Evolutionary conservation across 2,888 invertebrate species (phyloP), one percentile per base, ranked within the genome.

Genomic region (Emmelina monodactyla): DNA sequence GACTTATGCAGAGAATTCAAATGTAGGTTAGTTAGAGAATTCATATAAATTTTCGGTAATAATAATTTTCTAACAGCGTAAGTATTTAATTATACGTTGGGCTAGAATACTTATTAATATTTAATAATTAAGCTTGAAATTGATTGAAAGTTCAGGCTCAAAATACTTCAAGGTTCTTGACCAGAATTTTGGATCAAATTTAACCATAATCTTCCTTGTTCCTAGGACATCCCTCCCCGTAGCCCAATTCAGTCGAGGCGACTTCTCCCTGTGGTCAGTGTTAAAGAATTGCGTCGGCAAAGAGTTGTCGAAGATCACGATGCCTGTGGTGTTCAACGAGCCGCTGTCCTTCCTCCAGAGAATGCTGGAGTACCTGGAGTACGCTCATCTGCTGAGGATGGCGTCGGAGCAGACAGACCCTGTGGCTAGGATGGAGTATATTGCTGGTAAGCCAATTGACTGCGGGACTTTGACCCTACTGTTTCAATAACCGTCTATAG

Each of bases 311-410:
- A 95, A 95, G 82, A 94, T 96, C 70, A 92, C 95, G 22, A 95
- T 97, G 94, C 97, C 97, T 42, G 94, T 97, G 45, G 89, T 92
- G 47, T 94, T 97, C 82, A 97, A 97, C 78, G 97, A 97, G 71
- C 97, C 97, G 7, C 82, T 97, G 42, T 94, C 93, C 52, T 96
- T 97, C 75, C 87, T 97, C 28, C 96, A 97, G 82, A 83, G 97
- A 39, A 88, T 97, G 78, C 88, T 94, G 28, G 97, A 97, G 75
- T 94, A 94, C 59, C 87, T 97, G 86, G 96, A 97, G 67, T 97
- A 97, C 57, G 87, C 92, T 5, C 73, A 82, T 33, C 64, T 84
- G 28, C 79, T 96, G 32, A 83, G 88, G 37, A 82, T 87, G 58
- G 96, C 95, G 3, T 82, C 91, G 0, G 83, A 87, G 43, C 87